A percentile compares a stretch with the other conserved stretches of the same genome.
phyloP scores from a whole-genome alignment of 2,797 vertebrate species.

The Carcharodon carcharias region DNA sequence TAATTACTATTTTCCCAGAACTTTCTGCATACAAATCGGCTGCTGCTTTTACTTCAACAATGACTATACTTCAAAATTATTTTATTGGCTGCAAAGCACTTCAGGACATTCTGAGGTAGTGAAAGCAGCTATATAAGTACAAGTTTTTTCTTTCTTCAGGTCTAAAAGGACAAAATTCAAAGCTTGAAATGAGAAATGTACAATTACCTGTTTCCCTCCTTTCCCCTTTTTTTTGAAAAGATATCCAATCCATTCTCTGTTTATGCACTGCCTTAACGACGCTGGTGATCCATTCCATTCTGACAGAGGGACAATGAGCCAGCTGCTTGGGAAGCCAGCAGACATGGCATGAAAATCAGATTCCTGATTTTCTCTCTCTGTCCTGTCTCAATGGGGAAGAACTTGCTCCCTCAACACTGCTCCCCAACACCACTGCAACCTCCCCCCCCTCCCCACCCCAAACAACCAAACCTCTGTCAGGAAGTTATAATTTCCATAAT shows the following conservation, averaged over 20 bases:
- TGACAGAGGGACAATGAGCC: too few species aligned
- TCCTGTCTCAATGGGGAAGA: conserved; percentile 46
- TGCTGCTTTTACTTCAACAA: too few species aligned
- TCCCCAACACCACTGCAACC: not conserved
- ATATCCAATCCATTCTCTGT: not conserved
- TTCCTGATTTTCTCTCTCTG: conserved; percentile 20
- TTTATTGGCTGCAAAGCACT: not conserved
- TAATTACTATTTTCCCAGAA: not conserved
- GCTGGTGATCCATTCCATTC: not conserved
- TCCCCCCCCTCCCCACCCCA: too few species aligned
- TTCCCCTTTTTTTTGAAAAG: not conserved
- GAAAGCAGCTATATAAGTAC: not conserved
- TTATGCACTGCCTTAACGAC: not conserved
- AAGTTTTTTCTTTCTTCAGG: not conserved
- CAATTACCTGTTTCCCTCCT: not conserved
- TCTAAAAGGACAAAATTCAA: not conserved
- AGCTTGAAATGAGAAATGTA: not conserved
- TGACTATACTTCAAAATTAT: not conserved
- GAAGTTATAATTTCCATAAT: too few species aligned
- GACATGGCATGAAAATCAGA: not conserved
- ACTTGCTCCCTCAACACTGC: conserved; percentile 38
- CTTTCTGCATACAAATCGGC: not conserved
- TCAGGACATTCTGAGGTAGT: not conserved
- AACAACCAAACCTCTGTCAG: too few species aligned
- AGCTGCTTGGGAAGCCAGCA: not conserved